These are phyloP conservation scores for Pipistrellus nathusii DNA, from an alignment of 2,797 vertebrate species.

Conservation along the genomic window DNA sequence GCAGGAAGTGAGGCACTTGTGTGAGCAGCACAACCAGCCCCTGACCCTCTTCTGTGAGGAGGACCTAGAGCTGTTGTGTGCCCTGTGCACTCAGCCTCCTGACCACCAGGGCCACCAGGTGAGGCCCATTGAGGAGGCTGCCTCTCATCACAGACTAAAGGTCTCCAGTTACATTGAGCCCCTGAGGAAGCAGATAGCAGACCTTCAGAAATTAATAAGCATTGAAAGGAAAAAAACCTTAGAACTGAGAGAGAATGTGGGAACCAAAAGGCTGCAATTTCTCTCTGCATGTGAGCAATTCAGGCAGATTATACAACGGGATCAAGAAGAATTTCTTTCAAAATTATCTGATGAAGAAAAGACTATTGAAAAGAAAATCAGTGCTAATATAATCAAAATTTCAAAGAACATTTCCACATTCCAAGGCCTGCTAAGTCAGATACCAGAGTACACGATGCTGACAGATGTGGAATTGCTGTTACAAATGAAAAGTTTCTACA, in stretches of 20 bases:
- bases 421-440: not conserved
- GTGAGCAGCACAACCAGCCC: conserved; percentile 86
- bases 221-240: not conserved
- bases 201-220: not conserved
- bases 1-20: not conserved
- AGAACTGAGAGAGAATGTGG: conserved; percentile 14
- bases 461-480: not conserved
- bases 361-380: not conserved
- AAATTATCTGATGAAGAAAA: conserved; percentile 5
- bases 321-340: not conserved
- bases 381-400: not conserved
- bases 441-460: not conserved
- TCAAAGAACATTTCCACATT: not conserved
- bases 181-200: not conserved
- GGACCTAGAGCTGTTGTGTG: not conserved
- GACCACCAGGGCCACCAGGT: conserved; percentile 87
- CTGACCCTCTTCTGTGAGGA: conserved; percentile 79
- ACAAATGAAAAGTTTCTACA: not conserved
- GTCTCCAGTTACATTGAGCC: not conserved
- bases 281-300: conserved; percentile 26
- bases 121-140: conserved; percentile 76
- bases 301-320: not conserved
- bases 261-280: not conserved
- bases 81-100: conserved; percentile 57
- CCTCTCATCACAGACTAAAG: not conserved